Base-by-base conservation (phyloP, 2,888 invertebrate genomes). In the Mycalesis mineus region DNA sequence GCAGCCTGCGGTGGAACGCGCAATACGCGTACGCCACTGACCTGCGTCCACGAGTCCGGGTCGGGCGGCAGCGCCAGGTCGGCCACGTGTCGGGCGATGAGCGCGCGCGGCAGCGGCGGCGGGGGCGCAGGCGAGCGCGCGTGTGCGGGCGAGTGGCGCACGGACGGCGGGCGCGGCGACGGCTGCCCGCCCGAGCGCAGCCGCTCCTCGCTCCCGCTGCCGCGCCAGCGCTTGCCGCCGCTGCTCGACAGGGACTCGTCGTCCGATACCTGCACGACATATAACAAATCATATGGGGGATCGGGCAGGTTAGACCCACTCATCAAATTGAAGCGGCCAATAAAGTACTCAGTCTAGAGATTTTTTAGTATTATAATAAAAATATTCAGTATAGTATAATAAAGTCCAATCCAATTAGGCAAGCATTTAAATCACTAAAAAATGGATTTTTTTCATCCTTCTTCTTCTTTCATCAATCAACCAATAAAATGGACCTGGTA, bases 81-180 rank as follows among this genome's bases (percentile, higher is more conserved):
- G 7, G 76, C 70, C 51, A 81, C 71, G 62, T 80, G 78, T 22
- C 65, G 65, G 49, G 68, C 73, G 45, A 73, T 72, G 37, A 62
- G 62, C 36, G 60, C 68, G 50, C 63, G 66, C 53, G 64, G 68
- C 60, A 62, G 64, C 31, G 61, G 17, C 63, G 58, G 51, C 62
- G 64, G 62, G 61, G 65, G 9, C 65, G 65, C n/a, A n/a, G n/a
- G n/a, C n/a, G n/a, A n/a, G n/a, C n/a, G 8, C 65, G 65, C 53
- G 62, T 68, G 56, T 62, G 62, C 92, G 8, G 95, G 95, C 80
- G 95, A 7, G 94, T 28, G 40, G 42, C 7, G 45, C 31, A 13
- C 11, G 7, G 48, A 22, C 11, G 93, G 89, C 61, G 82, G 55
- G 57, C 54, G 63, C 54, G 56, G 66, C 70, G 48, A 72, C 70